A percentile compares a stretch with the other conserved stretches of the same genome.
Evolutionary conservation across 2,797 vertebrate genomes (phyloP).

Genomic region (Phrynocephalus vlangalii): DNA sequence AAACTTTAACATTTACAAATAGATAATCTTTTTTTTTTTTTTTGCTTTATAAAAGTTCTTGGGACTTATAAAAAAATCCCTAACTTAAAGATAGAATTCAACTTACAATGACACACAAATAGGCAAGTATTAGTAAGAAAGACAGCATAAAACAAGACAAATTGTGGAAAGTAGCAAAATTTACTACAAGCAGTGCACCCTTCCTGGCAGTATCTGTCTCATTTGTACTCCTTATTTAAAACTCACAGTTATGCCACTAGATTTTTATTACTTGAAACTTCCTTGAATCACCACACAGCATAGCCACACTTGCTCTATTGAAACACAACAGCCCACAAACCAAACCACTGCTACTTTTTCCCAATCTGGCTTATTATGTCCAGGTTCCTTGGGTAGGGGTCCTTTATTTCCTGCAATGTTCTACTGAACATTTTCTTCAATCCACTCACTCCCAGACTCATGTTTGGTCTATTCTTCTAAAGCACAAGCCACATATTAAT

Average conservation of each 20-base stretch:
- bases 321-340: not conserved
- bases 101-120: not conserved
- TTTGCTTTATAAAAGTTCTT: not conserved
- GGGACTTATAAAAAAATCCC: not conserved
- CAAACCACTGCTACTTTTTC: not conserved
- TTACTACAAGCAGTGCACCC: not conserved
- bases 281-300: not conserved
- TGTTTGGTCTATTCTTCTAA: not conserved
- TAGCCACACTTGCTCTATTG: not conserved
- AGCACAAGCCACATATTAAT: not conserved
- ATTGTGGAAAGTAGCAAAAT: not conserved
- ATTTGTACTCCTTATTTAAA: not conserved
- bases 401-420: not conserved
- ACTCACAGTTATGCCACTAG: not conserved
- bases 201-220: not conserved
- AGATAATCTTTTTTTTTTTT: not conserved
- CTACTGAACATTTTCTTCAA: not conserved
- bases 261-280: not conserved
- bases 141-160: not conserved
- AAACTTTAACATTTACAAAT: not conserved
- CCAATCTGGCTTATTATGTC: not conserved
- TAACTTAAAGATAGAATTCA: not conserved
- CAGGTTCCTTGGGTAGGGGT: not conserved
- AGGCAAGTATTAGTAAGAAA: not conserved
- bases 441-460: not conserved